Evolutionary conservation across 2,113 vertebrate genomes (phyloP).

Genomic region (Cettia cetti): DNA sequence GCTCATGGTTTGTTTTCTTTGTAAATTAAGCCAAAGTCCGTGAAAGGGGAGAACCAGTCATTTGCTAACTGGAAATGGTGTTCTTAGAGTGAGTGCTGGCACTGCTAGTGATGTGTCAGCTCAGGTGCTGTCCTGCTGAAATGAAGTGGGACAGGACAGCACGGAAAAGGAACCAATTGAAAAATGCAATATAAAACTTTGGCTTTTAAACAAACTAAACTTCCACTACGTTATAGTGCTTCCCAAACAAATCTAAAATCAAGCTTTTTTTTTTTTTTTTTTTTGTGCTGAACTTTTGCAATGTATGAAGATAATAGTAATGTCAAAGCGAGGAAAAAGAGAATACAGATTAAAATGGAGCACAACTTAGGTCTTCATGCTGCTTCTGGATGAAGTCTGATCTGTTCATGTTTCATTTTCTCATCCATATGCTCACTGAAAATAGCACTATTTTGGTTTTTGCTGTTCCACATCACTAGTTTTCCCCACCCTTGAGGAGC

Average conservation of each 20-base stretch:
- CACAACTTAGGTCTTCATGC: background rate
- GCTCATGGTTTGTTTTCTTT: background rate
- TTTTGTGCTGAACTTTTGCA: background rate
- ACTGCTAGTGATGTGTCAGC: background rate
- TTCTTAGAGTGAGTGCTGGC: background rate
- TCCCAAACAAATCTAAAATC: background rate
- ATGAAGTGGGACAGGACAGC: background rate
- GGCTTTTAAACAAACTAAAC: background rate
- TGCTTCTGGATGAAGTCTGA: background rate
- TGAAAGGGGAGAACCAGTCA: background rate
- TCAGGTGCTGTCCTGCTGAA: background rate
- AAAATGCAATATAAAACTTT: background rate
- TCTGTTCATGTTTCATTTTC: background rate
- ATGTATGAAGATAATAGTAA: background rate
- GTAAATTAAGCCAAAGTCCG: background rate
- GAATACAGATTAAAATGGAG: background rate
- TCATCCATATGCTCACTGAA: background rate
- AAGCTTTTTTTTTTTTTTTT: fast-evolving
- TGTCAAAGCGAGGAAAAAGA: background rate
- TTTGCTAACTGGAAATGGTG: background rate
- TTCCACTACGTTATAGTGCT: background rate
- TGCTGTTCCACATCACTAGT: background rate
- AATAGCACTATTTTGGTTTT: background rate
- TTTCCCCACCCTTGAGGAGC: background rate
- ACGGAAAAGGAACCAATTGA: background rate